phyloP scores from a whole-genome alignment of 2,797 vertebrate genomes.

The Paedocypris micromegethes region DNA sequence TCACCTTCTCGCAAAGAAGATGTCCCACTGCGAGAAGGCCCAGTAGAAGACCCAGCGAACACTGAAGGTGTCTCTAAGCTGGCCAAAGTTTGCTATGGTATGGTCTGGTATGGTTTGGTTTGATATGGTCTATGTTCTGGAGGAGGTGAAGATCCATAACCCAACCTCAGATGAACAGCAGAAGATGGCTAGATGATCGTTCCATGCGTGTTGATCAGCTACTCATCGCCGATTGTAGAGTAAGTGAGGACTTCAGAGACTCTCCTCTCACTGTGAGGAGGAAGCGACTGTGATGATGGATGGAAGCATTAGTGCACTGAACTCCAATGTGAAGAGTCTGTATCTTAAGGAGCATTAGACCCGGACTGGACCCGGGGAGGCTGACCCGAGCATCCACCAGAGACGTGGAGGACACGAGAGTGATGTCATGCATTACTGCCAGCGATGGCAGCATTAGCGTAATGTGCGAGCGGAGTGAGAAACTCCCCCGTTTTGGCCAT shows the following conservation, averaged over 20 bases:
- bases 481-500: constrained; percentile 27
- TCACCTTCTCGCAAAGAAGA: too few relatives aligned
- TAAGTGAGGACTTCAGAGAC: background rate
- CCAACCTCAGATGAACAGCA: too few relatives aligned
- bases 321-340: constrained; percentile 38
- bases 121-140: too few relatives aligned
- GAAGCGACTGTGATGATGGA: constrained; percentile 42
- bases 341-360: constrained; percentile 40
- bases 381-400: constrained; percentile 20
- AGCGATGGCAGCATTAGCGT: constrained; percentile 23
- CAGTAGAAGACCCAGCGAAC: too few relatives aligned
- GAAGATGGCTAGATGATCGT: too few relatives aligned
- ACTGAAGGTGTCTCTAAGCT: too few relatives aligned
- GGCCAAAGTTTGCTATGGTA: too few relatives aligned
- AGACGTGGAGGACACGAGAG: constrained; percentile 26
- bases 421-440: constrained; percentile 48
- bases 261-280: constrained; percentile 2
- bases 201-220: too few relatives aligned
- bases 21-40: too few relatives aligned
- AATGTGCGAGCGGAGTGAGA: constrained; percentile 40
- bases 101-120: too few relatives aligned
- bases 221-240: background rate
- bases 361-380: constrained; percentile 12
- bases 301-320: constrained; percentile 44
- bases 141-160: too few relatives aligned